These are phyloP conservation scores for Oxyruncus cristatus DNA, from an alignment of 2,113 vertebrate species.

Conservation along the genomic window DNA sequence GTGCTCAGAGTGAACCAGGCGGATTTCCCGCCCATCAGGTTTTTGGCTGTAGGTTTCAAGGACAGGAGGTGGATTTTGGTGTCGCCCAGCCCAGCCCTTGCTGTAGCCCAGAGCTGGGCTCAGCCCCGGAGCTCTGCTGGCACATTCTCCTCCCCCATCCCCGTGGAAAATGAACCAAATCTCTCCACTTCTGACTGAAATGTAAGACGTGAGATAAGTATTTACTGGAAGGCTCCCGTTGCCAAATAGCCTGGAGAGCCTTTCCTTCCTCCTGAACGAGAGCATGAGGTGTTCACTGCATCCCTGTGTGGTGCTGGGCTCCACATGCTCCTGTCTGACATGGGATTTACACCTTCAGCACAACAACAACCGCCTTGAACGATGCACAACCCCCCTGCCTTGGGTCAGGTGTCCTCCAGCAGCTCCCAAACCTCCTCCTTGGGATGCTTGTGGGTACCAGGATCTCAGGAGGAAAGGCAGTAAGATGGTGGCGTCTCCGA, in stretches of 20 bases:
- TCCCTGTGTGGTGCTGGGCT: neutral
- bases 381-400: too few species aligned
- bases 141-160: neutral
- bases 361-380: neutral
- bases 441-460: accelerated
- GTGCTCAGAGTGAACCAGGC: accelerated
- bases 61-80: neutral
- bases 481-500: neutral
- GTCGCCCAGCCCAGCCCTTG: accelerated
- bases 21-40: accelerated
- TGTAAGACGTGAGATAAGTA: neutral
- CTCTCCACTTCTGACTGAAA: neutral
- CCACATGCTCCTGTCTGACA: neutral
- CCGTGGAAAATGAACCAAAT: neutral
- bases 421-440: neutral
- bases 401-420: neutral
- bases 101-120: neutral
- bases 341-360: neutral
- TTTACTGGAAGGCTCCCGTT: neutral
- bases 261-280: neutral
- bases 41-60: neutral
- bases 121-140: neutral
- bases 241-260: neutral
- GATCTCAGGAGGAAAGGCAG: neutral
- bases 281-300: neutral